Percentiles rank a stretch among this genome's conserved stretches.
These are phyloP conservation scores for Crioceris asparagi DNA, from an alignment of 2,888 invertebrate genomes.

Conservation along the genomic window DNA sequence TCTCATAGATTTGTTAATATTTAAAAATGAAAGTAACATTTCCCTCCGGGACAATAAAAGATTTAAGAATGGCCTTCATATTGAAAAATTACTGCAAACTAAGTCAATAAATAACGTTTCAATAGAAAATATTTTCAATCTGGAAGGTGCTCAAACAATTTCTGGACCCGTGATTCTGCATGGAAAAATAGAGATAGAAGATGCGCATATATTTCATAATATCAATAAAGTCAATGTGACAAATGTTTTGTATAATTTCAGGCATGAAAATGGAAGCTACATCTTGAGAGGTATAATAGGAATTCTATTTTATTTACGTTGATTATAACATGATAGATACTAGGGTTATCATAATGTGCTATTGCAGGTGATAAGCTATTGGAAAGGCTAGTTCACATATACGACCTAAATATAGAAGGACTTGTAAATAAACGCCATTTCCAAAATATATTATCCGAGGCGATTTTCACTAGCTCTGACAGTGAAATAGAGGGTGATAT, in stretches of 20 bases:
- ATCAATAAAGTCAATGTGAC: constrained; percentile 28
- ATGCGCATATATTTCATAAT: constrained; percentile 31
- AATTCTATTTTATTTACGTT: no score
- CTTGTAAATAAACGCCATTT: no score
- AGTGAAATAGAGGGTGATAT: no score
- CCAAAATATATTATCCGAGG: no score
- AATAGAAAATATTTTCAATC: constrained; percentile 35
- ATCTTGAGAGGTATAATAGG: constrained; percentile 26
- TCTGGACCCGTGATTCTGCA: constrained; percentile 27
- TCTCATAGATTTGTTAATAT: constrained; percentile 36
- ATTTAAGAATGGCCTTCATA: constrained; percentile 32
- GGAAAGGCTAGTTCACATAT: constrained; percentile 24
- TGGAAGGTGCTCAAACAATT: constrained; percentile 30
- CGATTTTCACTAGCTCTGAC: no score
- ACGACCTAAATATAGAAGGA: constrained; percentile 26
- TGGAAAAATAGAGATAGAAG: constrained; percentile 30
- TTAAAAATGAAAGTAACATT: constrained; percentile 31
- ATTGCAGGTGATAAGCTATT: constrained; percentile 32
- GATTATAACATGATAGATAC: no score
- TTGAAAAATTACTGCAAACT: constrained; percentile 30
- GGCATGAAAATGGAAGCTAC: constrained; percentile 20
- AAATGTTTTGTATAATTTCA: constrained; percentile 21
- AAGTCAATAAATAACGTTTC: constrained; percentile 35
- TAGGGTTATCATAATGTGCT: constrained; percentile 5
- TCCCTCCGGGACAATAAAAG: constrained; percentile 26